Base-by-base conservation (phyloP, 2,113 vertebrate genomes). In the Vanacampus margaritifer region DNA sequence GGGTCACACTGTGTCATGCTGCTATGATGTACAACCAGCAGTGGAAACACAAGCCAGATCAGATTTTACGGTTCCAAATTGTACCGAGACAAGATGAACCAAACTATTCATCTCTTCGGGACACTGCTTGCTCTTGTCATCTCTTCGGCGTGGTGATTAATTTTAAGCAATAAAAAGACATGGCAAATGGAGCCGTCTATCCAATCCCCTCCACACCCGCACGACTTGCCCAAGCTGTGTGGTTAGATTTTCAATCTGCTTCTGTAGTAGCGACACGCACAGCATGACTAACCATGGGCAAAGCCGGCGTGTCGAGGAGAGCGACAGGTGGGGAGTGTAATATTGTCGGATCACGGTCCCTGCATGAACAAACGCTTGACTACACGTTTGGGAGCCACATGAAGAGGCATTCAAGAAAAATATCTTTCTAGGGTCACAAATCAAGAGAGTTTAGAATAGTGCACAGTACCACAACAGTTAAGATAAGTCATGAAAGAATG, bases 311-410 rank as follows among this genome's bases (percentile, higher is more conserved):
- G 69, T 64, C 75, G 80, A 57, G 9, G 6, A 65, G 53, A 74
- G 68, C 73, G 77, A 83, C 82, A 87, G 84, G 84, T 84, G 84
- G 77, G 81, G 75, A 71, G 69, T 56, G 70, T 84, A 75, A 85
- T 70, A 78, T 62, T 50, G 68, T 64, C 73, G 69, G 58, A 72
- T 72, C 65, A 54, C 59, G 63, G 60, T 64, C 7, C 11, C 56
- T 36, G 32, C 48, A 12, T 36, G 35, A 48, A 46, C 1, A 6
- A 68, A 68, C 56, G 46, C 51, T 53, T 69, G 68, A 65, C 51
- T 53, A 73, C 66, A 53, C 50, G 54, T 9, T 56, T 59, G 46
- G 1, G 6, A 64, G 56, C 10, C 6, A 61, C 46, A 67, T 64
- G 58, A 50, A 63, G 50, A 71, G 59, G 23, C 60, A 60, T 53